phyloP scores from a whole-genome alignment of 1,140 invertebrate species.

The Hermatobates lingyangjiaoensis region DNA sequence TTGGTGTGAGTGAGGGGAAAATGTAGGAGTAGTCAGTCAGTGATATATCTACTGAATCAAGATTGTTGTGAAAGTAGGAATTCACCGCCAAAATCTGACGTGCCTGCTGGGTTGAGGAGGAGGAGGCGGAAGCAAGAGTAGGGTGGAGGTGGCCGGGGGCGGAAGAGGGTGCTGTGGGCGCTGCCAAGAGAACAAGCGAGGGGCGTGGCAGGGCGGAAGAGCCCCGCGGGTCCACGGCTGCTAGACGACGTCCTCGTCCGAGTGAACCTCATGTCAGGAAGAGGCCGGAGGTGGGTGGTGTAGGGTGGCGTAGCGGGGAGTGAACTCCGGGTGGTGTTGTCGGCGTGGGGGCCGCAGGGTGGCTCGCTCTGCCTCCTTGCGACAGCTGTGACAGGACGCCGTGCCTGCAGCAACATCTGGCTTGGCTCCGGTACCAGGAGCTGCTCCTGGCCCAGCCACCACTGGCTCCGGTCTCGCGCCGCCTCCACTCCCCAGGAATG shows the following conservation, averaged over 20 bases:
- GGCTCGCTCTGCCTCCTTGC: slow-evolving; percentile 8
- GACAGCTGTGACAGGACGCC: slow-evolving; percentile 6
- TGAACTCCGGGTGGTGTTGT: slow-evolving; percentile 2
- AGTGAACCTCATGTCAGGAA: slow-evolving; percentile 14
- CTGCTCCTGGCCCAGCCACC: slow-evolving; percentile 38
- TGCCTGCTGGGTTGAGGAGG: no score
- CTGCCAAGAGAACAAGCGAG: no score
- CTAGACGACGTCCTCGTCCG: slow-evolving; percentile 14
- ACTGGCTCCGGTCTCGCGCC: slow-evolving; percentile 40
- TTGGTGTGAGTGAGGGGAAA: no score
- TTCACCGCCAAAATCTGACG: no score
- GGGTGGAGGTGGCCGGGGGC: no score
- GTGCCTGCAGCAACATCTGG: slow-evolving; percentile 5
- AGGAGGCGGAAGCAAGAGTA: no score
- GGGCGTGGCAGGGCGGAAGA: no score
- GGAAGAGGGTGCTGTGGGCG: no score
- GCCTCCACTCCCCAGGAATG: slow-evolving; percentile 34
- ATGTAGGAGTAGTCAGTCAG: no score
- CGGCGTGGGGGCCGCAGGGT: not conserved
- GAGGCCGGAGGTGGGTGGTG: slow-evolving; percentile 2
- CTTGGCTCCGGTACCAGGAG: slow-evolving; percentile 13
- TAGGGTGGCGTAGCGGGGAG: slow-evolving; percentile 1
- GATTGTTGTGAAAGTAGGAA: no score
- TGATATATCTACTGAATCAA: no score
- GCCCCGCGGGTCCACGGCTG: no score